Evolutionary conservation across 2,797 vertebrate species (phyloP).

Genomic region (Sebastes kiyomatsui): DNA sequence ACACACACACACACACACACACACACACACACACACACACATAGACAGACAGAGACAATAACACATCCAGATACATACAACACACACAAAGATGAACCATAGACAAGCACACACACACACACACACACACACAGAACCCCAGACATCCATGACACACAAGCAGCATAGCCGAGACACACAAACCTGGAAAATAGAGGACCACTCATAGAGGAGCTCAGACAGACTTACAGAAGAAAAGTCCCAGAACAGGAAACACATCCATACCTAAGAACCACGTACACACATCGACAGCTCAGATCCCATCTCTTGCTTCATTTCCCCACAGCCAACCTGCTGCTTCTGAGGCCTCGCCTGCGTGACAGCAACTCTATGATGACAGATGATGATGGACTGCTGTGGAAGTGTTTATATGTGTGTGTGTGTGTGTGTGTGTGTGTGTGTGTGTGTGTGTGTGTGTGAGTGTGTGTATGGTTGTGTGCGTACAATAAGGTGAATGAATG

Average conservation of each 20-base stretch:
- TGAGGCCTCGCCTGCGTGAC: slow-evolving; percentile 27
- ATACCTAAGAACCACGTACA: background rate
- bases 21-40: background rate
- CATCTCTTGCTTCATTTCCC: slow-evolving; percentile 50
- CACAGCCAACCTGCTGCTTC: slow-evolving; percentile 46
- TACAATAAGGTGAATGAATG: background rate
- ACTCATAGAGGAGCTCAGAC: background rate
- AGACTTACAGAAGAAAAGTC: background rate
- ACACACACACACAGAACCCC: slow-evolving; percentile 8
- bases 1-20: background rate
- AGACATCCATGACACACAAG: background rate
- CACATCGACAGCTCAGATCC: background rate
- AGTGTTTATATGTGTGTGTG: background rate
- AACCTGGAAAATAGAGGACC: slow-evolving; percentile 8
- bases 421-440: background rate
- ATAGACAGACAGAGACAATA: background rate
- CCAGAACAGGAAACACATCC: background rate
- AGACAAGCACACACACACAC: slow-evolving; percentile 7
- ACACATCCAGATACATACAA: slow-evolving; percentile 14
- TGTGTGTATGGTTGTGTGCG: background rate
- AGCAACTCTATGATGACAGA: slow-evolving; percentile 42
- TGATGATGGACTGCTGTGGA: slow-evolving; percentile 33
- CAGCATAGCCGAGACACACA: background rate
- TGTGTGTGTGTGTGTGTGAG: background rate
- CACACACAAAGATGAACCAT: background rate